A percentile compares a stretch with the other conserved stretches of the same genome.
Conservation (phyloP, 2,888 invertebrate species). For the Hyalella azteca region DNA sequence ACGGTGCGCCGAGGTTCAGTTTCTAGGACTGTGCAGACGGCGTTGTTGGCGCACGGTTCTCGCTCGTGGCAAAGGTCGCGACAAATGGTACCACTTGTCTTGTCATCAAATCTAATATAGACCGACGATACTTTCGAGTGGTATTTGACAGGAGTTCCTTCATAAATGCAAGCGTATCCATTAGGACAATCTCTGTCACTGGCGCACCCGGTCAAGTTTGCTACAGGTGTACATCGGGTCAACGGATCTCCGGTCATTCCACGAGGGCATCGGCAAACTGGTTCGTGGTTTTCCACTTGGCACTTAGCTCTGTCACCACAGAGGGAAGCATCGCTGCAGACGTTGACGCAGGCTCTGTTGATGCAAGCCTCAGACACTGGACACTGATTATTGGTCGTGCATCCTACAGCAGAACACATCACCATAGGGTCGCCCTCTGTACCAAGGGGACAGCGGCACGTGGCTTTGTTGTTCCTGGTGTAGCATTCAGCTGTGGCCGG, state of each 20-base stretch:
- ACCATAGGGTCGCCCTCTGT: constrained; percentile 80
- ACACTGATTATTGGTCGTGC: constrained; percentile 59
- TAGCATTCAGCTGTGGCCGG: constrained; percentile 67
- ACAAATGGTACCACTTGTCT: constrained; percentile 58
- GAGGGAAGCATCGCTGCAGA: constrained; percentile 67
- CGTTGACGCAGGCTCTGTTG: constrained; percentile 73
- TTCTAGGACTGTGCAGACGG: constrained; percentile 65
- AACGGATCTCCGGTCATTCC: constrained; percentile 75
- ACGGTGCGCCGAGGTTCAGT: constrained; percentile 60
- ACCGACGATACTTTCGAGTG: constrained; percentile 49
- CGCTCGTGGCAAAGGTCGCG: constrained; percentile 60
- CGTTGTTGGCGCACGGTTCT: constrained; percentile 67
- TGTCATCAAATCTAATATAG: constrained; percentile 49
- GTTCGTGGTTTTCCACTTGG: constrained; percentile 76
- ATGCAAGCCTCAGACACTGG: constrained; percentile 67
- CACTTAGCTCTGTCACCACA: constrained; percentile 78
- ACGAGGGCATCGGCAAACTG: constrained; percentile 76
- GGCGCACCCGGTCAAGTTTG: constrained; percentile 46
- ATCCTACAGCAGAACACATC: constrained; percentile 70
- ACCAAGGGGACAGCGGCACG: constrained; percentile 78
- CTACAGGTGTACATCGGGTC: constrained; percentile 52
- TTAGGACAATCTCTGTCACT: constrained; percentile 46
- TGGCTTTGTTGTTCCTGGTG: constrained; percentile 74
- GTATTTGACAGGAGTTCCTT: constrained; percentile 16
- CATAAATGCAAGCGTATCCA: constrained; percentile 39